Base-by-base conservation (phyloP, 2,888 invertebrate genomes). In the Oscheius sp. region DNA sequence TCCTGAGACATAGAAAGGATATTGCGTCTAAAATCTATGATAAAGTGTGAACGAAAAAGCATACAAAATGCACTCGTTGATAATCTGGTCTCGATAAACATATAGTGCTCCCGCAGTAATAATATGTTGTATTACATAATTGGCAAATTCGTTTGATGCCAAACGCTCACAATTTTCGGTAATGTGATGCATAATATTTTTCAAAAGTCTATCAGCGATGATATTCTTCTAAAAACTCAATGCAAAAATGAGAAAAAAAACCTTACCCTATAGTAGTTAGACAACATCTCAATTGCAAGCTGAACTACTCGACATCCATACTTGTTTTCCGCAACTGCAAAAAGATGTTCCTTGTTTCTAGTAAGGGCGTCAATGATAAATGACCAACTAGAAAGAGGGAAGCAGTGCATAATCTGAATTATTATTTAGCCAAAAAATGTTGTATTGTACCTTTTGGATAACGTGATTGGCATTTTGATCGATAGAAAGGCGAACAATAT, bases 391-490 rank as follows among this genome's bases (percentile, higher is more conserved):
- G 70, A 45, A 17, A 76, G 48, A 20, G 75, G 74, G n/a, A 78
- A 69, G 3, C 70, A 68, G 46, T 76, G 71, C 64, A 78, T 71
- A 48, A 78, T 78, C 71, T 71, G 33, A 42, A 69, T 27, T 27
- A n/a, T 8, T 25, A 6, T 5, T 1, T 52, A 15, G 31, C 20
- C 25, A 53, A 37, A 50, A 15, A 3, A 65, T 8, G 0, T 4
- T 4, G 34, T 15, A 27, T 5, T 23, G 8, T 17, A 73, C 69
- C 69, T 81, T 80, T 65, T 83, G 84, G 27, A 84, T 70, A 50
- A 83, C 81, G 64, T 83, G 82, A 55, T 81, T 82, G 27, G 81
- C 84, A 57, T 83, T 83, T 67, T 80, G 82, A 39, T 84, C 81
- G 27, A 75, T 66, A 23, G 78, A 73, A 17, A 83, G 73, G 1